phyloP scores from a whole-genome alignment of 2,888 invertebrate genomes.

The Pristionchus entomophagus region DNA sequence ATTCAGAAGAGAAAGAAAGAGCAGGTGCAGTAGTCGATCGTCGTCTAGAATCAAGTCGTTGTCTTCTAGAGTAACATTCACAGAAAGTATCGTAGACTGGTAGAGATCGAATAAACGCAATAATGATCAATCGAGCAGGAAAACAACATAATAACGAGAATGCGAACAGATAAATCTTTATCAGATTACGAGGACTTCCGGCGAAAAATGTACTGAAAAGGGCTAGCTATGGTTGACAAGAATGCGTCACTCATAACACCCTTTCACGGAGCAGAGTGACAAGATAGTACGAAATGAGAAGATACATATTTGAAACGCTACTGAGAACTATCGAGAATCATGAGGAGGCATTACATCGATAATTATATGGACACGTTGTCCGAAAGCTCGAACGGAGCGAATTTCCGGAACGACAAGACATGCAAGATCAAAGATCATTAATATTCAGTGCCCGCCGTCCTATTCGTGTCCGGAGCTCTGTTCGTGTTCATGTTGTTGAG shows the following conservation, averaged over 20 bases:
- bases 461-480: neutral
- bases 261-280: too few relatives aligned
- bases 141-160: too few relatives aligned
- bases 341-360: too few relatives aligned
- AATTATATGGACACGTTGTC: too few relatives aligned
- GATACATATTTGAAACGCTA: too few relatives aligned
- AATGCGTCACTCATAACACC: too few relatives aligned
- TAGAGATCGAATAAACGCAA: constrained; percentile 22
- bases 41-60: neutral
- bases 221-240: neutral
- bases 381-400: too few relatives aligned
- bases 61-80: neutral
- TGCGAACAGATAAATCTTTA: neutral
- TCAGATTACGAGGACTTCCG: neutral
- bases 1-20: neutral
- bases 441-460: neutral
- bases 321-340: too few relatives aligned
- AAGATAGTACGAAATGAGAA: too few relatives aligned
- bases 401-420: neutral
- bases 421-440: neutral
- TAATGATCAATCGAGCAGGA: neutral
- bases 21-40: constrained; percentile 2
- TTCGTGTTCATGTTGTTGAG: constrained; percentile 7
- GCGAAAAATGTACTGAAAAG: neutral
- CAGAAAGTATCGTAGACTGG: constrained; percentile 9